Conservation (phyloP, 2,113 vertebrate species). For the Cromileptes altivelis region DNA sequence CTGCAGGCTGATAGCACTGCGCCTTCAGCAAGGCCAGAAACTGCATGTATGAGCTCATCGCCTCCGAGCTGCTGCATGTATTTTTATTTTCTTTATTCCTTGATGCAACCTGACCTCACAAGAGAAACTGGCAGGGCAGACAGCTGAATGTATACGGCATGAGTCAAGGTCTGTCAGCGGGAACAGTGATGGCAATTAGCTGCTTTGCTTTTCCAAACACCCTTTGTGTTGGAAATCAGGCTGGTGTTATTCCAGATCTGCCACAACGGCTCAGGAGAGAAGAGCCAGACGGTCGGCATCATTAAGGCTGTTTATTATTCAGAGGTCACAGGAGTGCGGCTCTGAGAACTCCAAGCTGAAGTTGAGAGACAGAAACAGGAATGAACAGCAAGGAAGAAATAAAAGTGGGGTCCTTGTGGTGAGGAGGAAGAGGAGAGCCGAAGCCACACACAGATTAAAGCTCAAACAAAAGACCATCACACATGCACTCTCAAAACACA, state of each 20-base stretch:
- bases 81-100: slow-evolving; percentile 40
- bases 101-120: slow-evolving; percentile 56
- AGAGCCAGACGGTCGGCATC: slow-evolving; percentile 23
- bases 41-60: slow-evolving; percentile 63
- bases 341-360: neutral
- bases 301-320: slow-evolving; percentile 47
- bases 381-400: slow-evolving; percentile 15
- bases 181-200: slow-evolving; percentile 52
- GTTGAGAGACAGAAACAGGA: neutral
- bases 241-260: slow-evolving; percentile 47
- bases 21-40: slow-evolving; percentile 14
- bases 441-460: slow-evolving; percentile 47
- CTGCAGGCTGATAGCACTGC: slow-evolving; percentile 16
- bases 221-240: slow-evolving; percentile 32
- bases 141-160: slow-evolving; percentile 19
- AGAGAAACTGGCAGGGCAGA: slow-evolving; percentile 28
- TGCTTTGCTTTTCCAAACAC: slow-evolving; percentile 58
- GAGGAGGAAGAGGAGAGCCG: neutral
- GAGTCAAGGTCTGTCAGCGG: slow-evolving; percentile 47
- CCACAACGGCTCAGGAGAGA: slow-evolving; percentile 50
- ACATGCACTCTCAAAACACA: slow-evolving; percentile 25
- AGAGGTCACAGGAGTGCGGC: neutral
- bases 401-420: slow-evolving; percentile 14
- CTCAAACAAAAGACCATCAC: slow-evolving; percentile 12
- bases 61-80: slow-evolving; percentile 51